Evolutionary conservation across 2,113 vertebrate species (phyloP).

Genomic region (Ictidomys tridecemlineatus): DNA sequence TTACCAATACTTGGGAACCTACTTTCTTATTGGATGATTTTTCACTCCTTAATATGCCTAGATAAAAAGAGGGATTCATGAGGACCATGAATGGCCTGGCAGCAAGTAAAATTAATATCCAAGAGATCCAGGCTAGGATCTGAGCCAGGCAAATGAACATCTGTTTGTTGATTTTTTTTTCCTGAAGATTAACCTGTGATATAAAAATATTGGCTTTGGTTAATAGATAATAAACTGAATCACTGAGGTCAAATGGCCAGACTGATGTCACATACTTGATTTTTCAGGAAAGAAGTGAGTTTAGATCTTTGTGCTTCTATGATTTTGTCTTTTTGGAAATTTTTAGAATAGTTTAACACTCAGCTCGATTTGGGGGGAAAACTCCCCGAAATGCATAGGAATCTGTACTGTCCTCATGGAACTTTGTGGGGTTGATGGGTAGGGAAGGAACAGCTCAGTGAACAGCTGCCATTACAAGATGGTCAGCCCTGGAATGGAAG

Average conservation of each 20-base stretch:
- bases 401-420: neutral
- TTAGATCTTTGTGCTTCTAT: neutral
- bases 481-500: neutral
- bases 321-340: neutral
- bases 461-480: neutral
- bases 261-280: neutral
- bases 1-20: neutral
- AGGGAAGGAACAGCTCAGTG: neutral
- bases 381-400: neutral
- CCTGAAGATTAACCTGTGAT: neutral
- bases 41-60: neutral
- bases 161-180: neutral
- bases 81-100: neutral
- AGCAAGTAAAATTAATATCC: neutral
- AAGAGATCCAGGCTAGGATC: neutral
- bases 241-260: neutral
- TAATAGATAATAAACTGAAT: neutral
- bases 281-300: neutral
- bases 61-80: neutral
- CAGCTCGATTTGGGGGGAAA: neutral
- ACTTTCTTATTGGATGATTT: neutral
- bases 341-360: neutral
- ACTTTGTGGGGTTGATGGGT: neutral
- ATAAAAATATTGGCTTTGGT: neutral
- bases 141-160: neutral